A percentile compares a stretch with the other conserved stretches of the same genome.
Evolutionary conservation across 2,888 invertebrate species (phyloP).

Genomic region (Lottia scabra): DNA sequence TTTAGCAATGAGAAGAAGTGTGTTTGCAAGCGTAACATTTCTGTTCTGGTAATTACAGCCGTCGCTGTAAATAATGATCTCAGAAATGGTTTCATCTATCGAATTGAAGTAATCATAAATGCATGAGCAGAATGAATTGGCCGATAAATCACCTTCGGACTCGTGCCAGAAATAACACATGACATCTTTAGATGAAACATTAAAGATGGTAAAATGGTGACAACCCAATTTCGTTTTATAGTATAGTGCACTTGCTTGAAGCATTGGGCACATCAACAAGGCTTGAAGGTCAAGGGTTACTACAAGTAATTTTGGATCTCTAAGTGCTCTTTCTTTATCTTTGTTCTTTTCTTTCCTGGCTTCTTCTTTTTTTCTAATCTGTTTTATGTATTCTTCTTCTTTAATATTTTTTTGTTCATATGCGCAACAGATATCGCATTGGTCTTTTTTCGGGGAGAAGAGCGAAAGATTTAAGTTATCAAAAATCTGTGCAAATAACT

Average conservation of each 20-base stretch:
- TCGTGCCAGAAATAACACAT: constrained; percentile 22
- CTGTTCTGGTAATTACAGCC: no score
- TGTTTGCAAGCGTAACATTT: no score
- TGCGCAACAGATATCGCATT: constrained; percentile 7
- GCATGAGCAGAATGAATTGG: constrained; percentile 16
- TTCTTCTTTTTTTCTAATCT: not conserved
- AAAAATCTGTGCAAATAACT: not conserved
- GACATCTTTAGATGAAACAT: constrained; percentile 11
- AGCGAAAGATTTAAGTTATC: not conserved
- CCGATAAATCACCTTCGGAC: constrained; percentile 1
- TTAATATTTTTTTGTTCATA: not conserved
- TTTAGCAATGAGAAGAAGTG: no score
- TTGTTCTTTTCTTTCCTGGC: constrained; percentile 4
- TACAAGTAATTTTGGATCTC: not conserved
- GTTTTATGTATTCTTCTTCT: not conserved
- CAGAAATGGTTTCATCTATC: not conserved
- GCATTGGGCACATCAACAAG: constrained; percentile 11
- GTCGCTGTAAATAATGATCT: constrained; percentile 25
- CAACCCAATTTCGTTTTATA: constrained; percentile 17
- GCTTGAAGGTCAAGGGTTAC: constrained; percentile 15
- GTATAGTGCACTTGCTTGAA: constrained; percentile 15
- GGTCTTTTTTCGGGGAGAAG: constrained; percentile 16
- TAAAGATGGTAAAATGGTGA: constrained; percentile 17
- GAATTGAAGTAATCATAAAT: not conserved
- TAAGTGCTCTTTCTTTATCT: constrained; percentile 9